Conservation (phyloP, 2,797 vertebrate genomes). For the Dromococcyx pavoninus region DNA sequence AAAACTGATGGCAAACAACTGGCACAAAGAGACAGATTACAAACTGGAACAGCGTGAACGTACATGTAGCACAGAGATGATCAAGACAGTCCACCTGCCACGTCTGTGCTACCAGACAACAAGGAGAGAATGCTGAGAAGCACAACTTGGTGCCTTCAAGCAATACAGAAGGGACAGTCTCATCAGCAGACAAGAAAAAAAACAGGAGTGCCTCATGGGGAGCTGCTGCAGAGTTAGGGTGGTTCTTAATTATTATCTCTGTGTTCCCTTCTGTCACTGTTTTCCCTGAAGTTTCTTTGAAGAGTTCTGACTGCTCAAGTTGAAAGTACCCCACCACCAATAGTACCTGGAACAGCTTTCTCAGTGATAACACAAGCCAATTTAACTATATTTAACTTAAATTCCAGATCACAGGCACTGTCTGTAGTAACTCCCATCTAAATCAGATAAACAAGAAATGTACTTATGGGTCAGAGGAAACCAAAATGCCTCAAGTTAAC, state of each 20-base stretch:
- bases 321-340: neutral
- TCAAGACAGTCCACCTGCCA: neutral
- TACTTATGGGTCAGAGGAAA: neutral
- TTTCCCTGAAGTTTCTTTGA: neutral
- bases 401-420: neutral
- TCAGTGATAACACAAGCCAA: neutral
- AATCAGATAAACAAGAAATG: neutral
- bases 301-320: neutral
- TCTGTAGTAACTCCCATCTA: neutral
- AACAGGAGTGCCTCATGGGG: neutral
- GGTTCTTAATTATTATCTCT: neutral
- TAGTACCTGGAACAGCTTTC: neutral
- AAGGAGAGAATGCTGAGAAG: neutral
- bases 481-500: neutral
- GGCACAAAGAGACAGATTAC: neutral
- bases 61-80: neutral
- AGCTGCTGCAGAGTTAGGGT: neutral
- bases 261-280: neutral
- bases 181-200: neutral
- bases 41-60: neutral
- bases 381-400: neutral
- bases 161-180: neutral
- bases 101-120: fast-evolving
- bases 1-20: neutral
- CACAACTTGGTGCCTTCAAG: neutral